Evolutionary conservation across 2,888 invertebrate species (phyloP).

Genomic region (Mythimna pallens): DNA sequence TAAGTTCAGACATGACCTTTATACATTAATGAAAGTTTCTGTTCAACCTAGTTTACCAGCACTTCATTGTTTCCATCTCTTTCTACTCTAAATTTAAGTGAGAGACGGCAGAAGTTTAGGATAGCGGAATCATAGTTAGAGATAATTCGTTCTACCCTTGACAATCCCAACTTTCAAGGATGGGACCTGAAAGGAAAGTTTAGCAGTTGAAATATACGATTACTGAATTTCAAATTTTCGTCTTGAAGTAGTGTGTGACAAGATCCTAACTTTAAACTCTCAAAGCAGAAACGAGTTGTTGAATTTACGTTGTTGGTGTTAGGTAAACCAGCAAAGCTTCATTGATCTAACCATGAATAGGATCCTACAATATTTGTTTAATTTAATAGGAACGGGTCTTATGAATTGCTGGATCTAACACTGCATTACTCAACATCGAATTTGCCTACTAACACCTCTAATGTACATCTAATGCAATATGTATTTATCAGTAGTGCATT

Average conservation of each 20-base stretch:
- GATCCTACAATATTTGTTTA: not conserved
- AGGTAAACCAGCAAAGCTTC: not conserved
- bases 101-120: not conserved
- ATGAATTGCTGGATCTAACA: not conserved
- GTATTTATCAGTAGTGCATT: conserved; percentile 25
- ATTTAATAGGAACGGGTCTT: not conserved
- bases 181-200: too few relatives aligned
- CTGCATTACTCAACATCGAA: not conserved
- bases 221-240: not conserved
- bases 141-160: not conserved
- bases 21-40: conserved; percentile 6
- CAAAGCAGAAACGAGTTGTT: not conserved
- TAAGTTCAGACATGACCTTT: too few relatives aligned
- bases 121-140: not conserved
- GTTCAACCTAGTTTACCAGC: not conserved
- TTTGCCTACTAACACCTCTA: conserved; percentile 2
- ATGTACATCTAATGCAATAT: conserved; percentile 17
- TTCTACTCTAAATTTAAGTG: not conserved
- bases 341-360: not conserved
- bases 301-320: not conserved
- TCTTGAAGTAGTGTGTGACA: not conserved
- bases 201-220: not conserved
- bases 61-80: not conserved
- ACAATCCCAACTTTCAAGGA: too few relatives aligned
- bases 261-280: not conserved